phyloP scores from a whole-genome alignment of 2,888 invertebrate species.

The Microplitis manilae region DNA sequence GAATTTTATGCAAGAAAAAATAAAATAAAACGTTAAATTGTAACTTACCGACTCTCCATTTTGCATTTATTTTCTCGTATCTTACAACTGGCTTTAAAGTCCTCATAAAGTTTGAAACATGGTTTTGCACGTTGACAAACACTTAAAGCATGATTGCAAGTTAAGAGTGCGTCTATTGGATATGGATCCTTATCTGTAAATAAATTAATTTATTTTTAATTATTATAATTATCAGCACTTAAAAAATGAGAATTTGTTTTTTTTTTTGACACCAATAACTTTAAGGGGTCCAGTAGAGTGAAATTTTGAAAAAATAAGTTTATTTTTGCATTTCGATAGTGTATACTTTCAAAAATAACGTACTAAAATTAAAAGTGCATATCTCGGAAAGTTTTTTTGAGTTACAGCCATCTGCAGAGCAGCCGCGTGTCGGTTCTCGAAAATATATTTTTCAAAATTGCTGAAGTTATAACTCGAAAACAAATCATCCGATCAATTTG shows the following conservation, averaged over 20 bases:
- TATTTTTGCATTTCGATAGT: no score
- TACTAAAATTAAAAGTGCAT: no score
- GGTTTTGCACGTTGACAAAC: slow-evolving; percentile 87
- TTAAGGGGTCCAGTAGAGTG: background rate
- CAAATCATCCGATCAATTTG: no score
- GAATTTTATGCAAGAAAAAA: background rate
- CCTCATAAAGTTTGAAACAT: slow-evolving; percentile 86
- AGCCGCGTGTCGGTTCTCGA: no score
- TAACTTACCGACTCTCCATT: slow-evolving; percentile 88
- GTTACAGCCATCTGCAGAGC: no score
- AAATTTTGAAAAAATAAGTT: background rate
- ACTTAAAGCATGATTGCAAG: slow-evolving; percentile 90
- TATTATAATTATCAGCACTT: background rate
- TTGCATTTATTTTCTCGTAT: slow-evolving; percentile 88
- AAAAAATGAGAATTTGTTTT: background rate
- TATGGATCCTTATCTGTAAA: slow-evolving; percentile 89
- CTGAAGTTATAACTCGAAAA: no score
- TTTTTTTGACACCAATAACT: background rate
- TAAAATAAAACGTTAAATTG: slow-evolving; percentile 6
- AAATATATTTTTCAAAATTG: no score
- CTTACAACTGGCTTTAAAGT: slow-evolving; percentile 91
- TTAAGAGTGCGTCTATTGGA: slow-evolving; percentile 89
- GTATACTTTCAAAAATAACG: no score
- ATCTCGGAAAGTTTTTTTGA: no score
- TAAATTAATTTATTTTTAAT: background rate